phyloP scores from a whole-genome alignment of 2,113 vertebrate species.

The Pterocles orientalis region DNA sequence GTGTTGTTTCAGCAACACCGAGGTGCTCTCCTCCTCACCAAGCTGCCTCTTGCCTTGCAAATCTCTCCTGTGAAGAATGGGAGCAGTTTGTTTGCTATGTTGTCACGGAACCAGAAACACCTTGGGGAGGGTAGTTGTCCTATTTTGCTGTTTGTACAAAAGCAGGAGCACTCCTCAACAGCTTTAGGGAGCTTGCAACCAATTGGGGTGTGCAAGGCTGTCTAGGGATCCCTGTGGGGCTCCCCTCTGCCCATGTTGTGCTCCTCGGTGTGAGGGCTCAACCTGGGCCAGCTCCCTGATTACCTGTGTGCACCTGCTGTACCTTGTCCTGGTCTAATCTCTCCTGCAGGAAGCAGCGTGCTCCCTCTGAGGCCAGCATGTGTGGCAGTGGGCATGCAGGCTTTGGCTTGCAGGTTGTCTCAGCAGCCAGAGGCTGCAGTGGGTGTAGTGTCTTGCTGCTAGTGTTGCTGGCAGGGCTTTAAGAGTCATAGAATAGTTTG shows the following conservation, averaged over 20 bases:
- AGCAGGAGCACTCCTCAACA: fast-evolving
- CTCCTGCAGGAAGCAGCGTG: fast-evolving
- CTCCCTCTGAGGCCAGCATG: fast-evolving
- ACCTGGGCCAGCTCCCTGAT: background rate
- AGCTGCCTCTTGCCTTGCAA: background rate
- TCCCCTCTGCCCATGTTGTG: background rate
- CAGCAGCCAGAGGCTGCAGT: background rate
- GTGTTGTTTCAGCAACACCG: background rate
- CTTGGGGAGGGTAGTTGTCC: background rate
- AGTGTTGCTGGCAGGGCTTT: background rate
- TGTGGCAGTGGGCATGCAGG: fast-evolving
- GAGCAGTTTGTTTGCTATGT: constrained; percentile 7
- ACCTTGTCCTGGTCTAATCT: background rate
- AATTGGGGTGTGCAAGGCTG: background rate
- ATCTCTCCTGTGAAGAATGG: background rate
- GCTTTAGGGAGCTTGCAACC: background rate
- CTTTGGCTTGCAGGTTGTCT: background rate
- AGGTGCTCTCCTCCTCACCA: background rate
- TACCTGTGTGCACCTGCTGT: background rate
- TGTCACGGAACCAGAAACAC: constrained; percentile 41
- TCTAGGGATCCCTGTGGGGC: background rate
- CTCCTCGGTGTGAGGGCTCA: background rate
- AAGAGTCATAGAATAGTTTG: background rate
- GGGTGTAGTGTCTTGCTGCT: background rate
- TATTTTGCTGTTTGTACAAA: background rate